Conservation (phyloP, 2,888 invertebrate genomes). For the Norana najaformis region DNA sequence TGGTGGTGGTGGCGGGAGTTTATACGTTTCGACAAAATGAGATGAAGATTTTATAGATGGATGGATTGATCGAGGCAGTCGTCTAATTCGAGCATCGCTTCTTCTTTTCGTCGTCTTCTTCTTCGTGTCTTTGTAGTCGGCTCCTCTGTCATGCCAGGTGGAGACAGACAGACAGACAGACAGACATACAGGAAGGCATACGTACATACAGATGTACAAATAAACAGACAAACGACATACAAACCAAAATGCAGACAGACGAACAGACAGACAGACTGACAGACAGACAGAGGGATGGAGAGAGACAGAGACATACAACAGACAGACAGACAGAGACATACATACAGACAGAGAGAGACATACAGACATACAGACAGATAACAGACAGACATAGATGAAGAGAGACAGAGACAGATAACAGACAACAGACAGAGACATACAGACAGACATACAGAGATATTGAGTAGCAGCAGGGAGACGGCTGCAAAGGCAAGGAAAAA, state of each 20-base stretch:
- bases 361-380: not conserved
- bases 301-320: not conserved
- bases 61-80: not conserved
- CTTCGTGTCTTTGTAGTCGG: not conserved
- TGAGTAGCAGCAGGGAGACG: too few species aligned
- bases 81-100: not conserved
- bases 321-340: not conserved
- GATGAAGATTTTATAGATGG: conserved; percentile 13
- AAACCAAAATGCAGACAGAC: too few species aligned
- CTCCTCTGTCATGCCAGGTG: not conserved
- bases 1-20: not conserved
- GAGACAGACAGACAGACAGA: not conserved
- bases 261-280: too few species aligned
- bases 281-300: too few species aligned
- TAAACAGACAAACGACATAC: not conserved
- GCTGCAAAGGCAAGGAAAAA: not conserved
- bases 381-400: not conserved
- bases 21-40: conserved; percentile 1
- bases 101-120: not conserved
- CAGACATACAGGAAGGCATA: not conserved
- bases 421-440: too few species aligned
- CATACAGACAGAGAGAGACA: not conserved
- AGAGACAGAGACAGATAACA: not conserved
- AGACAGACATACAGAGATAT: not conserved
- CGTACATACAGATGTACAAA: not conserved